These are phyloP conservation scores for Aleiodes testaceus DNA, from an alignment of 2,888 invertebrate species.

Conservation along the genomic window DNA sequence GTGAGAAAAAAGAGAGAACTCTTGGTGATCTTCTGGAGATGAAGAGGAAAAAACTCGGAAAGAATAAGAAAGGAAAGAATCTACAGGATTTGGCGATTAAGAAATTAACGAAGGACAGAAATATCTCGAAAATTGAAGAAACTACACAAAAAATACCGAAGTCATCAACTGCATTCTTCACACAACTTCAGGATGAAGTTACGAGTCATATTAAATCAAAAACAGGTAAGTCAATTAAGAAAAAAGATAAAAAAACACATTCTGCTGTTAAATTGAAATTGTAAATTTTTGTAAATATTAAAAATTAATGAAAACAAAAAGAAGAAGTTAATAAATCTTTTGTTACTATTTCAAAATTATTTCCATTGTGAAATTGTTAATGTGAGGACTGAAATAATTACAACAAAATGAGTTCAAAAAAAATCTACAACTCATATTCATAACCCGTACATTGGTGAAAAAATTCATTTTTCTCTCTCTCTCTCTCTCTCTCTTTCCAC, in stretches of 20 bases:
- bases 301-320: conserved; percentile 45
- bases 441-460: conserved; percentile 64
- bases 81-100: conserved; percentile 78
- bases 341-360: conserved; percentile 27
- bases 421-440: conserved; percentile 54
- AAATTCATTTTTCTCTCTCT: conserved; percentile 47
- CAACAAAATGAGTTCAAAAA: conserved; percentile 30
- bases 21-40: conserved; percentile 59
- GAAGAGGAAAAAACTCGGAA: conserved; percentile 64
- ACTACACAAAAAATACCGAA: conserved; percentile 75
- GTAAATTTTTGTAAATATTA: conserved; percentile 67
- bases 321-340: conserved; percentile 3
- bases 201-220: conserved; percentile 75
- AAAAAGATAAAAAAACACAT: conserved; percentile 67
- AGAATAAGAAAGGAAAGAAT: conserved; percentile 76
- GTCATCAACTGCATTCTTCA: conserved; percentile 90
- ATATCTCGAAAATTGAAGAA: conserved; percentile 75
- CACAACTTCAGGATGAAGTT: conserved; percentile 86
- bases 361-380: background rate
- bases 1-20: conserved; percentile 71
- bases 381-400: conserved; percentile 27
- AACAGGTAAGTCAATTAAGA: conserved; percentile 59
- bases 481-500: background rate
- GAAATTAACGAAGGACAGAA: conserved; percentile 79
- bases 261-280: conserved; percentile 80